Evolutionary conservation across 2,888 invertebrate genomes (phyloP).

Genomic region (Lithophane leautieri): DNA sequence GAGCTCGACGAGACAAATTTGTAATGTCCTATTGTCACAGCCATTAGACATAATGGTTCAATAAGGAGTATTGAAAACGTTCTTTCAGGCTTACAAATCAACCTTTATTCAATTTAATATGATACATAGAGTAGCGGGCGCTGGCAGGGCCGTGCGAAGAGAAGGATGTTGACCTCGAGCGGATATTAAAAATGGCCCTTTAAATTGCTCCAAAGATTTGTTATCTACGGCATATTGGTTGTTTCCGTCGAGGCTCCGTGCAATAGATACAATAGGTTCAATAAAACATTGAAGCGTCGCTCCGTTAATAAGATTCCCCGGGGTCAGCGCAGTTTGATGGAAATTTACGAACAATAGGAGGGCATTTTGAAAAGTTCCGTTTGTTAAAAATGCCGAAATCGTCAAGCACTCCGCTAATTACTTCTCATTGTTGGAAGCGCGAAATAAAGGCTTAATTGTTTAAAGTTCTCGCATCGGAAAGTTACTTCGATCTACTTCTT

Average conservation of each 20-base stretch:
- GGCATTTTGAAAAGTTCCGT: conserved; percentile 75
- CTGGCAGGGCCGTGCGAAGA: conserved; percentile 78
- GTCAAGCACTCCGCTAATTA: conserved; percentile 83
- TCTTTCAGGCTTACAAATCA: conserved; percentile 85
- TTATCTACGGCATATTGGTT: conserved; percentile 82
- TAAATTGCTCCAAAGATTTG: conserved; percentile 84
- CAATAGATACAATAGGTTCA: conserved; percentile 72
- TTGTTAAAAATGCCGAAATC: conserved; percentile 74
- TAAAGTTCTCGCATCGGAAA: conserved; percentile 79
- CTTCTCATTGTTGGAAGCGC: conserved; percentile 82
- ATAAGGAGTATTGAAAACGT: conserved; percentile 88
- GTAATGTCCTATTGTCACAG: conserved; percentile 88
- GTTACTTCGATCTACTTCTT: conserved; percentile 75
- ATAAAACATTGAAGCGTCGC: conserved; percentile 65
- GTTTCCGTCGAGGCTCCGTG: conserved; percentile 78
- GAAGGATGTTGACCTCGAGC: conserved; percentile 84
- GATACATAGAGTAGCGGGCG: conserved; percentile 72
- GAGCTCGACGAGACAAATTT: conserved; percentile 83
- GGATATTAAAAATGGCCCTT: conserved; percentile 88
- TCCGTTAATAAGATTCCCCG: conserved; percentile 79
- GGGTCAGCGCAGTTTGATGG: conserved; percentile 75
- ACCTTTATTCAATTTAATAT: conserved; percentile 83
- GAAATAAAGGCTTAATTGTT: conserved; percentile 86
- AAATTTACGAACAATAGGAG: conserved; percentile 76
- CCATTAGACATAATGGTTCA: conserved; percentile 87